Base-by-base conservation (phyloP, 1,140 invertebrate genomes). In the Pristionchus pacificus region DNA sequence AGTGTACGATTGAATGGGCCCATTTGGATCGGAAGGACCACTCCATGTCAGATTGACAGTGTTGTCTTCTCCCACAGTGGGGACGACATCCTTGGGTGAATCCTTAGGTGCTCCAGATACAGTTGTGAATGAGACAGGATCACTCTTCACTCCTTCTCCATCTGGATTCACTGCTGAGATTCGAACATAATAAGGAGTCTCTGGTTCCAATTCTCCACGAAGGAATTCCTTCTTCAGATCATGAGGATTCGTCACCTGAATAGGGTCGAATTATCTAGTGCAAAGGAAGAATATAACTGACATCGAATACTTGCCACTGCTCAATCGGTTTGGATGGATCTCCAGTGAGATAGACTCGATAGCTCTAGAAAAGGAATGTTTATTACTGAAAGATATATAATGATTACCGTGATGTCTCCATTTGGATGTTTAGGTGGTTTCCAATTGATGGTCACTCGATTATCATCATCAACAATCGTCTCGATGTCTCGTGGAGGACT, bases 51-150 rank as follows among this genome's bases (percentile, higher is more conserved):
- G 33, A 66, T 78, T 75, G 32, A 83, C 70, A 55, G 69, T 82
- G 65, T 83, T 83, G 60, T 83, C 80, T 33, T 71, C 80, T 0
- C 74, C 76, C 25, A 83, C 76, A 25, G 63, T 65, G 27, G 77
- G 77, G 28, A 83, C 58, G 30, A 83, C 59, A 66, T 83, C 80
- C 0, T 65, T 77, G 27, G 81, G 81, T 60, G 80, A 62, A 71
- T 83, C 82, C n/a, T 84, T 69, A 24, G 81, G 81, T 28, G 81
- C 82, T 30, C 81, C 81, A 61, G 77, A 82, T 19, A 75, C 74
- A 14, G 81, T 83, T 15, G 79, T 66, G 64, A 83, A 83, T 2
- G 65, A 65, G 27, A 60, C 74, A 13, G 74, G 59, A 65, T 82
- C 77, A 31, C 80, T 80, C 14, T 68, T 71, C 27, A 79, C 68